phyloP scores from a whole-genome alignment of 2,888 invertebrate genomes.

The Acanthosoma haemorrhoidale region DNA sequence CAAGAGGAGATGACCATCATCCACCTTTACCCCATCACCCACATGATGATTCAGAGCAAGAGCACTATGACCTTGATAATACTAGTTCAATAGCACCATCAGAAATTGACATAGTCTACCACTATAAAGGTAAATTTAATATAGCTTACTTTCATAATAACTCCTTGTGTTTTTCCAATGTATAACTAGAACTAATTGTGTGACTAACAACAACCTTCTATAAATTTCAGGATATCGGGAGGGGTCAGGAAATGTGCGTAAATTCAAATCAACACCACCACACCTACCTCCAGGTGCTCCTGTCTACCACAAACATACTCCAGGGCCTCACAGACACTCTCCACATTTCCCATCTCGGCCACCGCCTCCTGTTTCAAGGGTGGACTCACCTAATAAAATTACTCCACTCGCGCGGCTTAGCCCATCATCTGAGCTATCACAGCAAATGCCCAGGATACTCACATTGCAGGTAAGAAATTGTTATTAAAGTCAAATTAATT shows the following conservation, averaged over 20 bases:
- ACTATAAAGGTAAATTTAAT: constrained; percentile 66
- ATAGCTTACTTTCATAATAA: not conserved
- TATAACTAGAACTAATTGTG: no score
- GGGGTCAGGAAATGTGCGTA: constrained; percentile 68
- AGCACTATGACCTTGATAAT: constrained; percentile 94
- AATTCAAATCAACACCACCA: constrained; percentile 82
- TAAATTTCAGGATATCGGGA: constrained; percentile 64
- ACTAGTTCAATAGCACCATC: constrained; percentile 96
- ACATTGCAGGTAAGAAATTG: constrained; percentile 59
- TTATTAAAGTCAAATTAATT: no score
- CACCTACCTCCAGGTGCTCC: constrained; percentile 62
- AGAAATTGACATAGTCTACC: constrained; percentile 93
- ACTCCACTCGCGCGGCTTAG: constrained; percentile 85
- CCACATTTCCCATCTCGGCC: constrained; percentile 61
- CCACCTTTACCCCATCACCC: constrained; percentile 69
- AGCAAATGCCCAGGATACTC: constrained; percentile 86
- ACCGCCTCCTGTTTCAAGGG: constrained; percentile 44
- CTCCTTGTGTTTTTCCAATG: not conserved
- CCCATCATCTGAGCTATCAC: constrained; percentile 85
- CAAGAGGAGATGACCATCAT: constrained; percentile 73
- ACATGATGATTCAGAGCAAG: constrained; percentile 70
- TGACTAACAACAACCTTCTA: not conserved
- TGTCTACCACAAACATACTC: constrained; percentile 54
- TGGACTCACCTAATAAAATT: constrained; percentile 44
- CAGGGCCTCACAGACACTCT: constrained; percentile 60